A percentile compares a stretch with the other conserved stretches of the same genome.
phyloP scores from a whole-genome alignment of 2,797 vertebrate species.

The Malurus splendens region DNA sequence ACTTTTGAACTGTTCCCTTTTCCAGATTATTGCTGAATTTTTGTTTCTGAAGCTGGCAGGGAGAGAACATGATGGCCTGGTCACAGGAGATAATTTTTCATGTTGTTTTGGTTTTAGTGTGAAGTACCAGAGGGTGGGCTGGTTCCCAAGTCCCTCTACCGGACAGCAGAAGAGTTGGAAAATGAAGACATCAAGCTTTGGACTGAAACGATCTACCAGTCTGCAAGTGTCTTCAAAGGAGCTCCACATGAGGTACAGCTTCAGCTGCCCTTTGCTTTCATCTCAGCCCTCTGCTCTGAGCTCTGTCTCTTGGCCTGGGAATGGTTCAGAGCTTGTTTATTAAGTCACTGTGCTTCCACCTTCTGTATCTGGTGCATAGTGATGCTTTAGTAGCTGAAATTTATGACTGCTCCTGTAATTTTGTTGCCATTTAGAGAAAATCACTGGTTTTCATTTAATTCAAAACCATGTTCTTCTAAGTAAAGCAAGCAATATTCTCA shows the following conservation, averaged over 20 bases:
- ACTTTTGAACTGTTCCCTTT: not conserved
- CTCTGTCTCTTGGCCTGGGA: not conserved
- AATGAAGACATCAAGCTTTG: slow-evolving; percentile 91
- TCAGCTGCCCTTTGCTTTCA: not conserved
- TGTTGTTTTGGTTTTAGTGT: slow-evolving; percentile 73
- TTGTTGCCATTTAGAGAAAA: not conserved
- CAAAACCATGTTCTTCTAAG: not conserved
- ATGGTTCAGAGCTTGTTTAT: not conserved
- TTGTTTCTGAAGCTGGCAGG: not conserved
- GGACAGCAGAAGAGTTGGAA: slow-evolving; percentile 93
- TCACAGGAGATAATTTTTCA: not conserved
- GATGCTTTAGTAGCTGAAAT: not conserved
- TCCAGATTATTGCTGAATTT: not conserved
- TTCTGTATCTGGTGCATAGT: not conserved
- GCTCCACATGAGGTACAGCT: slow-evolving; percentile 89
- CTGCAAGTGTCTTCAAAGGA: slow-evolving; percentile 95
- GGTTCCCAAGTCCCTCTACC: slow-evolving; percentile 94
- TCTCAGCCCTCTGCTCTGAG: not conserved
- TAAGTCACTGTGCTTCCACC: not conserved
- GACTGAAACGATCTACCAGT: slow-evolving; percentile 98
- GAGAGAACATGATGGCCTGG: not conserved
- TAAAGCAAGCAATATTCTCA: not conserved
- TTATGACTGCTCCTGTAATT: not conserved
- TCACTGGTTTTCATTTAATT: not conserved
- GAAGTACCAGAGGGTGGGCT: slow-evolving; percentile 96